Percentiles rank a stretch among this genome's conserved stretches.
Evolutionary conservation across 2,888 invertebrate genomes (phyloP).

Genomic region (Charanyca ferruginea): DNA sequence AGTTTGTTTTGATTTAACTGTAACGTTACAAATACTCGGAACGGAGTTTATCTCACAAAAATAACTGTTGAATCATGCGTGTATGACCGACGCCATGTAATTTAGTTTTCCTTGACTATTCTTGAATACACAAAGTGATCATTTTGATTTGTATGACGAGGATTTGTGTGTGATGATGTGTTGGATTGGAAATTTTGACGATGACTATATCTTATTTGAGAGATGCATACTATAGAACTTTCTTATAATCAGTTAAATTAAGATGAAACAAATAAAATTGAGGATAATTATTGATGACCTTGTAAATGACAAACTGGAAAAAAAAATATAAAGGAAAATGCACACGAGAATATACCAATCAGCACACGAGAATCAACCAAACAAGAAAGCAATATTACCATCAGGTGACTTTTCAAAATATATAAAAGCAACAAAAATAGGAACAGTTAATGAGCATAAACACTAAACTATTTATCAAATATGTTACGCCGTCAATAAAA

Average conservation of each 20-base stretch:
- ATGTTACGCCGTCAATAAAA: conserved; percentile 10
- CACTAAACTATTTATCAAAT: conserved; percentile 16
- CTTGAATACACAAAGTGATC: conserved; percentile 2
- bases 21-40: conserved; percentile 54
- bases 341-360: not conserved
- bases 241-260: not conserved
- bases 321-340: not conserved
- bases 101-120: conserved; percentile 51
- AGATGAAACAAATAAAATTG: not conserved
- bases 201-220: not conserved
- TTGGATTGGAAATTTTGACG: not conserved
- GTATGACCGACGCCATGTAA: conserved; percentile 21
- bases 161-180: not conserved
- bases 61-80: conserved; percentile 59
- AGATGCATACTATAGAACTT: not conserved
- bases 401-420: not conserved
- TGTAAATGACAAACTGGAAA: not conserved
- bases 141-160: conserved; percentile 6
- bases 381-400: not conserved
- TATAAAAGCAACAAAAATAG: not conserved
- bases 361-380: not conserved
- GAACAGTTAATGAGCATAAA: not conserved
- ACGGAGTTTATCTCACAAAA: conserved; percentile 56
- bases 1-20: conserved; percentile 47
- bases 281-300: not conserved